These are phyloP conservation scores for Sylvilagus bachmani DNA, from an alignment of 2,113 vertebrate species.

Conservation along the genomic window DNA sequence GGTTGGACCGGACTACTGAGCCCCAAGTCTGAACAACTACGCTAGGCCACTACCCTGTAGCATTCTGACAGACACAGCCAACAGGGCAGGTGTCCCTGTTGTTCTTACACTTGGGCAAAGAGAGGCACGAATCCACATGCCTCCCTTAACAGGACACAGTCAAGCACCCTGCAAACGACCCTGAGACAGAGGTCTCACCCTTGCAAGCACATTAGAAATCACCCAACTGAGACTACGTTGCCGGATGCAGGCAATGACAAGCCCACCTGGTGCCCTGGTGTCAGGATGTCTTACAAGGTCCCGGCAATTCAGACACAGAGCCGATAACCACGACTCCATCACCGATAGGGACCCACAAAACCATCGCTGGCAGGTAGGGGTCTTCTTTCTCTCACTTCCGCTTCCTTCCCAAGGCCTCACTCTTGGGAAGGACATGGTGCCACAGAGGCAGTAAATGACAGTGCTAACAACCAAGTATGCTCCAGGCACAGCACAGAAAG, in stretches of 20 bases:
- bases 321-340: neutral
- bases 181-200: neutral
- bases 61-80: neutral
- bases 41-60: neutral
- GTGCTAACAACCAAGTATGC: neutral
- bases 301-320: neutral
- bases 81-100: neutral
- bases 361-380: neutral
- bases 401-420: slow-evolving; percentile 10
- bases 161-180: neutral
- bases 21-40: neutral
- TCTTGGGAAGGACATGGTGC: neutral
- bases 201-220: neutral
- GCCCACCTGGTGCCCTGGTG: too few species aligned
- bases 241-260: neutral
- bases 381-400: neutral
- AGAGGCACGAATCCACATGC: neutral
- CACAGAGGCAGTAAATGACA: neutral
- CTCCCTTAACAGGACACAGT: neutral
- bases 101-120: neutral
- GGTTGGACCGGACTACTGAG: neutral
- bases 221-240: too few species aligned
- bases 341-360: neutral
- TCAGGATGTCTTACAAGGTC: neutral
- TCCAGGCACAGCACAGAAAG: neutral